Conservation (phyloP, 2,797 vertebrate genomes). For the Propithecus deckenii region DNA sequence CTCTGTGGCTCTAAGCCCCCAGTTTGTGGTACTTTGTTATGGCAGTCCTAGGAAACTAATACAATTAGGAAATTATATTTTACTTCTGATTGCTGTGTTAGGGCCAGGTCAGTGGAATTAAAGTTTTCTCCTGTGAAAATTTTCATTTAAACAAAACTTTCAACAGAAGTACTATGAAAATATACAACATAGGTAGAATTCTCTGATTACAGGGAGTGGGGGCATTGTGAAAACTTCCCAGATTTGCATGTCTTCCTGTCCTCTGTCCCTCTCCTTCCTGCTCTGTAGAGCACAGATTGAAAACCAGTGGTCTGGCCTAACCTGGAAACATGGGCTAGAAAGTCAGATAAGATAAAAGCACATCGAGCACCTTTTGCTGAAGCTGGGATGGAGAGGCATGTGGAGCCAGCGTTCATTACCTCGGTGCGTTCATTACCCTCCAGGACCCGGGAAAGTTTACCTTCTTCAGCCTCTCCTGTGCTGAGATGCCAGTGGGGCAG, state of each 20-base stretch:
- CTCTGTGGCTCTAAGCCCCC: not conserved
- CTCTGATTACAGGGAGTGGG: not conserved
- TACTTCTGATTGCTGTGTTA: not conserved
- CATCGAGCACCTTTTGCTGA: rapidly evolving
- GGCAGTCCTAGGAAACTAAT: not conserved
- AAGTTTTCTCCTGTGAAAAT: not conserved
- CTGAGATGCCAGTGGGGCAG: not conserved
- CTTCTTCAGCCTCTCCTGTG: not conserved
- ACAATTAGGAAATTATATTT: not conserved
- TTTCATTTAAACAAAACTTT: not conserved
- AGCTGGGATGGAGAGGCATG: not conserved
- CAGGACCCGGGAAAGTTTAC: not conserved
- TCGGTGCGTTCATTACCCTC: not conserved
- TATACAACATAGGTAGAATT: not conserved
- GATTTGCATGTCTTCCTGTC: not conserved
- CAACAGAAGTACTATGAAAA: not conserved
- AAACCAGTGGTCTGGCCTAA: not conserved
- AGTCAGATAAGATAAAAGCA: not conserved
- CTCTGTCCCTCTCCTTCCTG: not conserved
- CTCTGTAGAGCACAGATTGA: not conserved
- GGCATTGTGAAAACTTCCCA: not conserved
- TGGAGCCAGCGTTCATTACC: not conserved
- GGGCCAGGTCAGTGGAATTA: too few species aligned
- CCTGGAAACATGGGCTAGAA: not conserved
- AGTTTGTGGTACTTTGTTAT: not conserved